Conservation (phyloP, 1,140 invertebrate genomes). For the Drosophila varians region DNA sequence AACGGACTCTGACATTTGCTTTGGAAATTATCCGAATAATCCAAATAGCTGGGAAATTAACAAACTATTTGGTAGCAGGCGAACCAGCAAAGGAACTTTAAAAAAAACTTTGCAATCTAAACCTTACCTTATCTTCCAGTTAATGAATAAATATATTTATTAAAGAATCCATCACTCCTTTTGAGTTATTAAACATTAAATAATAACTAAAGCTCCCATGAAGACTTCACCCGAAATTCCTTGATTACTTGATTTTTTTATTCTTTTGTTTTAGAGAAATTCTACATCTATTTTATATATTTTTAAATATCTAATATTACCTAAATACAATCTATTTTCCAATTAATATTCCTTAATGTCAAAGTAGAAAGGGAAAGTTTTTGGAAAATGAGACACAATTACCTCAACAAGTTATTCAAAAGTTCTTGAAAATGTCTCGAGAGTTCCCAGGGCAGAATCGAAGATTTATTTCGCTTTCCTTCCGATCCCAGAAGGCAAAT, state of each 20-base stretch:
- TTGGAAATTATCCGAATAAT: conserved; percentile 34
- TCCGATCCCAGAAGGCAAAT: conserved; percentile 3
- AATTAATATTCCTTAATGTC: not conserved
- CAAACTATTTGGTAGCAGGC: conserved; percentile 17
- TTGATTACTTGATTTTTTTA: no score
- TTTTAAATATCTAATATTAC: no score
- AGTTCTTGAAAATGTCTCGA: not conserved
- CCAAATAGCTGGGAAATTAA: conserved; percentile 31
- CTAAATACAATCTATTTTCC: no score
- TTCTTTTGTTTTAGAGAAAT: no score
- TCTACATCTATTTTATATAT: no score
- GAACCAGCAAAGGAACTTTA: not conserved
- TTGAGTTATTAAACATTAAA: no score
- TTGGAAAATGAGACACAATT: not conserved
- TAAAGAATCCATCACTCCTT: no score
- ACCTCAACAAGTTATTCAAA: not conserved
- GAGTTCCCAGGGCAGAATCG: not conserved
- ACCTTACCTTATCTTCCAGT: no score
- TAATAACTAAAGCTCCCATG: no score
- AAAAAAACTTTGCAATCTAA: no score
- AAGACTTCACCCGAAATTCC: no score
- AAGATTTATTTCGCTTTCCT: not conserved
- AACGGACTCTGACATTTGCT: conserved; percentile 27
- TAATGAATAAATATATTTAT: no score
- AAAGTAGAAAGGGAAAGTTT: not conserved